Conservation (phyloP, 2,113 vertebrate genomes). For the Rana temporaria region DNA sequence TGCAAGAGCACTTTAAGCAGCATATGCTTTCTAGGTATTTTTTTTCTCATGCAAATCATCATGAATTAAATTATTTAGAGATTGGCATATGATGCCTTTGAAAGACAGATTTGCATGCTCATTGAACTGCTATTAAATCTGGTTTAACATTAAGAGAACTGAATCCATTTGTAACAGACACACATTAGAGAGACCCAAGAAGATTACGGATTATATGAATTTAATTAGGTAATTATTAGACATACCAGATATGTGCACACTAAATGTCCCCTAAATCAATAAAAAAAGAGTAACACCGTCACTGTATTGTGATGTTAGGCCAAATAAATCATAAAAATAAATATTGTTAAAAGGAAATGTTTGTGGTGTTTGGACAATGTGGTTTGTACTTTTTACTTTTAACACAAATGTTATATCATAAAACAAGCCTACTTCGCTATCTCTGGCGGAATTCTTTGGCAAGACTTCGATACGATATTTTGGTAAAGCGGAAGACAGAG, state of each 20-base stretch:
- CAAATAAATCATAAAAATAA: too few relatives aligned
- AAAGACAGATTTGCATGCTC: background rate
- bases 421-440: too few relatives aligned
- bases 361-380: too few relatives aligned
- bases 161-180: slow-evolving; percentile 37
- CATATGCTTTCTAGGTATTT: slow-evolving; percentile 46
- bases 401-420: too few relatives aligned
- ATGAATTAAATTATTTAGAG: slow-evolving; percentile 2
- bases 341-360: too few relatives aligned
- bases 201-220: slow-evolving; percentile 18
- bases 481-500: too few relatives aligned
- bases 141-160: background rate
- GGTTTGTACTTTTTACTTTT: too few relatives aligned
- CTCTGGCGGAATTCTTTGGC: too few relatives aligned
- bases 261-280: background rate
- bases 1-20: slow-evolving; percentile 14
- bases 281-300: background rate
- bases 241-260: slow-evolving; percentile 21
- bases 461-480: too few relatives aligned
- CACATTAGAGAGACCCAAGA: slow-evolving; percentile 12
- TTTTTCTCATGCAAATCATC: slow-evolving; percentile 2
- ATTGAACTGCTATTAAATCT: slow-evolving; percentile 35
- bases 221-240: slow-evolving; percentile 24
- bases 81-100: background rate
- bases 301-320: background rate